phyloP scores from a whole-genome alignment of 2,888 invertebrate species.

The Drosophila recens region DNA sequence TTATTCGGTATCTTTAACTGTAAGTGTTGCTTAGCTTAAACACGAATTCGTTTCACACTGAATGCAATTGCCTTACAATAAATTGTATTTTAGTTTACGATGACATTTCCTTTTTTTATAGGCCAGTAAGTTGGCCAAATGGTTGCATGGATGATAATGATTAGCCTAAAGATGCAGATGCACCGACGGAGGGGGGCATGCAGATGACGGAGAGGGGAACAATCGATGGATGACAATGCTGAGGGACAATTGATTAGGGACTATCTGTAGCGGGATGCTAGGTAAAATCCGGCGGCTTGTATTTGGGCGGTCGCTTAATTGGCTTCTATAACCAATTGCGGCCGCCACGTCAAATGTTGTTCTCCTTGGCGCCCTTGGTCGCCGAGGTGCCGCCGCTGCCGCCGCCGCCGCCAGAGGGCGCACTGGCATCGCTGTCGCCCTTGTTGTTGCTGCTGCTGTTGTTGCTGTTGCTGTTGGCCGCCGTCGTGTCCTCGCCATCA shows the following conservation, averaged over 20 bases:
- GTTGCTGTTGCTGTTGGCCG: conserved; percentile 51
- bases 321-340: conserved; percentile 84
- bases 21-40: conserved; percentile 40
- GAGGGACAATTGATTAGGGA: conserved; percentile 9
- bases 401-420: conserved; percentile 41
- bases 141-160: not conserved
- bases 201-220: not conserved
- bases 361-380: conserved; percentile 81
- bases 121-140: conserved; percentile 1
- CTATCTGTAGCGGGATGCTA: conserved; percentile 44
- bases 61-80: conserved; percentile 51
- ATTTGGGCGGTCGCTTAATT: conserved; percentile 84
- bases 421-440: conserved; percentile 57
- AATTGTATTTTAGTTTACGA: conserved; percentile 50
- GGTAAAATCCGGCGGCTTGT: conserved; percentile 78
- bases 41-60: conserved; percentile 36
- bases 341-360: conserved; percentile 84
- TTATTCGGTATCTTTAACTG: conserved; percentile 11
- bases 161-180: conserved; percentile 12
- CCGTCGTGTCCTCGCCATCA: conserved; percentile 65
- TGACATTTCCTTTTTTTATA: conserved; percentile 8
- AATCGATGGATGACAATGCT: not conserved
- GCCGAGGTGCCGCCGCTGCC: conserved; percentile 55
- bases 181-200: not conserved
- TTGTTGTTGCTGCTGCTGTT: conserved; percentile 54